phyloP scores from a whole-genome alignment of 2,888 invertebrate genomes.

The Agriotes lineatus region DNA sequence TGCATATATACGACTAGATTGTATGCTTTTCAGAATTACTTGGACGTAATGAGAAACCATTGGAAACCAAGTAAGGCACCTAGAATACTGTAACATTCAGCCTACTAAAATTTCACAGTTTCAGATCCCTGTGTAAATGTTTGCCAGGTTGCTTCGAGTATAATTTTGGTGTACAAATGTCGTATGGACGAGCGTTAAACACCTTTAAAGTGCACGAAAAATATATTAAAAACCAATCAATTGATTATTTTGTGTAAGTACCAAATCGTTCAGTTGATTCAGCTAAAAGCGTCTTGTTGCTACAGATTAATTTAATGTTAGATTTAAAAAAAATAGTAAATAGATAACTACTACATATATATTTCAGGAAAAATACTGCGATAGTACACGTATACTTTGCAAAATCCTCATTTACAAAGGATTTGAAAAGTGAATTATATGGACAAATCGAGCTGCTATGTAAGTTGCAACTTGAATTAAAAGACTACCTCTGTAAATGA shows the following conservation, averaged over 20 bases:
- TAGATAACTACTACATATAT: no score
- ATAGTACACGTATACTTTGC: conserved; percentile 1
- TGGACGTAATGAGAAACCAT: neutral
- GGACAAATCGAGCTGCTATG: conserved; percentile 20
- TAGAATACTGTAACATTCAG: no score
- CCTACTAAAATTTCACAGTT: no score
- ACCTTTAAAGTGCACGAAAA: neutral
- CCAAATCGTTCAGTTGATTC: no score
- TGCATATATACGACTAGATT: no score
- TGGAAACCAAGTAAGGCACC: neutral
- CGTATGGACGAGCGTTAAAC: conserved; percentile 1
- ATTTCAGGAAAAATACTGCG: conserved; percentile 19
- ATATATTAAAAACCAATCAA: neutral
- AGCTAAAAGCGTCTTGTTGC: no score
- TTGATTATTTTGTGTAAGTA: conserved; percentile 26
- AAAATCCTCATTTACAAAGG: neutral
- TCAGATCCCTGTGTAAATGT: conserved; percentile 27
- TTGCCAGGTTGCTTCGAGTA: conserved; percentile 25
- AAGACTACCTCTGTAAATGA: neutral
- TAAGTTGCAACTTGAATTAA: neutral
- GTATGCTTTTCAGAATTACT: neutral
- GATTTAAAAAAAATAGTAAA: no score
- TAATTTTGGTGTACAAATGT: neutral
- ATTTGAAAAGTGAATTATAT: conserved; percentile 26
- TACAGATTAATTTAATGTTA: no score